Base-by-base conservation (phyloP, 2,797 vertebrate species). In the Microctenopoma steveboyesi region DNA sequence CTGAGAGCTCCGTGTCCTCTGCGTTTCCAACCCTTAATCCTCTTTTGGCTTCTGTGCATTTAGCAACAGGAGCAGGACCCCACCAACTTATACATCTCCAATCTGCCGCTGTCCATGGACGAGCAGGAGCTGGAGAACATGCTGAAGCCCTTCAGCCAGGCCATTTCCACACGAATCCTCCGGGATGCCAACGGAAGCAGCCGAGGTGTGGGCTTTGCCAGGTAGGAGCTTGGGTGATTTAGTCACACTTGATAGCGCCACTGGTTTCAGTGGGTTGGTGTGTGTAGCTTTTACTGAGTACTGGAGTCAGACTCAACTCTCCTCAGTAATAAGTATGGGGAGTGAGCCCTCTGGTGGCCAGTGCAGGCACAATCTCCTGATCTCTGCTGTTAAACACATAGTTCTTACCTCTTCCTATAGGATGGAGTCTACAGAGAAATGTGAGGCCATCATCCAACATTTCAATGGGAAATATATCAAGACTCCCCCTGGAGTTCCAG, bases 31-130 rank as follows among this genome's bases (percentile, higher is more conserved):
- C 63, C 30, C 22, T 7, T 63, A 43, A 80, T 61, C 14, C 18
- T 47, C 33, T 28, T 0, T n/a, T 62, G 39, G 33, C 42, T 59
- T 72, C 45, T 80, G 16, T 54, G 25, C 30, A 0, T 72, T 46
- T 86, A 98, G 96, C 97, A 98, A 96, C 97, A 98, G 91, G 97
- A 98, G 76, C 96, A 98, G 91, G 97, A 98, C 90, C 97, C 96
- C 79, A 98, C 97, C 84, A 98, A 98, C 86, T 83, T 98, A 58
- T 98, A 98, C 91, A 97, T 98, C 90, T 98, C 97, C 68, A 98
- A 98, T 89, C 92, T 98, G 86, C 97, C 97, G 0, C 81, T 95
- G 78, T 95, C 95, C 28, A 96, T 98, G 96, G 96, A 97, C 0
- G 96, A 98, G 87, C 96, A 96, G 79, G 97, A 97, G 88, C 91